Base-by-base conservation (phyloP, 2,888 invertebrate species). In the Diarsia mendica region DNA sequence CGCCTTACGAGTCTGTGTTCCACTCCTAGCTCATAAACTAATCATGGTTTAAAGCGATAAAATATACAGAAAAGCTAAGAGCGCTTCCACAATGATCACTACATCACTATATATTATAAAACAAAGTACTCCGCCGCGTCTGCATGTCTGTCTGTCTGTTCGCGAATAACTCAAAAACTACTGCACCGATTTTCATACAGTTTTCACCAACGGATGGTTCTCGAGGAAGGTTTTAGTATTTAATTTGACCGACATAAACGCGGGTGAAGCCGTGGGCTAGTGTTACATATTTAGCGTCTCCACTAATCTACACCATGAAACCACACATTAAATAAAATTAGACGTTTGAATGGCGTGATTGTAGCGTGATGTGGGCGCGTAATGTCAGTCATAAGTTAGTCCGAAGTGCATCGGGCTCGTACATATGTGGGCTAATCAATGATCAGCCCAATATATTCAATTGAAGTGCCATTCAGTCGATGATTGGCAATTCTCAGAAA, bases 11-110 rank as follows among this genome's bases (percentile, higher is more conserved):
- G 90, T 89, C 89, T 88, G 89, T 83, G 87, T 85, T 90, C 91
- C 91, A 90, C 92, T 92, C 91, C 91, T 93, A 92, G 90, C 89
- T 90, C 88, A 90, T 91, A 91, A 92, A 89, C 89, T 89, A 91
- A 92, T 89, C 89, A 90, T 85, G 85, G 86, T 84, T 82, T 82
- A 73, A 68, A 79, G 66, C 77, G 66, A 81, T 84, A 80, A 83
- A 83, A 84, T 87, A 82, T 83, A 83, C 83, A 85, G 83, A 85
- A 87, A 87, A 88, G 82, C 85, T 88, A 89, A 82, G 73, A 75
- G 63, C 75, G 64, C 69, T 82, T 84, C 71, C 77, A 83, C 75
- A 80, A 3, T 79, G 75, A 75, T n/a, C n/a, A n/a, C n/a, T n/a
- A n/a, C n/a, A n/a, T n/a, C n/a, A n/a, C n/a, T n/a, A n/a, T n/a